Evolutionary conservation across 1,140 invertebrate species (phyloP).

Genomic region (Chionoecetes opilio): DNA sequence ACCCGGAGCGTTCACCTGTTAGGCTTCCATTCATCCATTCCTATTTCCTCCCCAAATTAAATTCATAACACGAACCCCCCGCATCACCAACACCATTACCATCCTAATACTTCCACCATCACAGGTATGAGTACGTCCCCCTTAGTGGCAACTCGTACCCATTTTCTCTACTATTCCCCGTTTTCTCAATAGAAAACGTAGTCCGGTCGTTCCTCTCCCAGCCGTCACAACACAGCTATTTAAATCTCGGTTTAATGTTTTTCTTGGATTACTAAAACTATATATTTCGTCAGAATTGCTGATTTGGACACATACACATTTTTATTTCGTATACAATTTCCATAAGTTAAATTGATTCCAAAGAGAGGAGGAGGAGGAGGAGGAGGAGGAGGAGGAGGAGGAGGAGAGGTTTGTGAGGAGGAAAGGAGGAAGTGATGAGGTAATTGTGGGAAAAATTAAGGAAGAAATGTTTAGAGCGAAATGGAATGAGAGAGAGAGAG

Average conservation of each 20-base stretch:
- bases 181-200: not conserved
- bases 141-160: too few relatives aligned
- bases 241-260: not conserved
- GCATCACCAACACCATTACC: too few relatives aligned
- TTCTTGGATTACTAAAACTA: not conserved
- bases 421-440: not conserved
- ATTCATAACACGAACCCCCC: too few relatives aligned
- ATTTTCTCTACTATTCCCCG: not conserved
- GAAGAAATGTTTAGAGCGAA: too few relatives aligned
- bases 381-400: not conserved
- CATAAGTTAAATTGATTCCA: not conserved
- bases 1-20: too few relatives aligned
- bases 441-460: not conserved
- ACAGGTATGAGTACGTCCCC: too few relatives aligned
- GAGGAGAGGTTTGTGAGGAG: not conserved
- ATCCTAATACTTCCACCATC: too few relatives aligned
- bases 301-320: not conserved
- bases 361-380: not conserved
- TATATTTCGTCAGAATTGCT: not conserved
- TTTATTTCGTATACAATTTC: not conserved
- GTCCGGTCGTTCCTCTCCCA: not conserved
- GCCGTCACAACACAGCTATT: not conserved
- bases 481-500: not conserved
- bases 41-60: too few relatives aligned
- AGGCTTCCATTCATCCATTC: too few relatives aligned